phyloP scores from a whole-genome alignment of 2,888 invertebrate genomes.

The Hipparchia semele region DNA sequence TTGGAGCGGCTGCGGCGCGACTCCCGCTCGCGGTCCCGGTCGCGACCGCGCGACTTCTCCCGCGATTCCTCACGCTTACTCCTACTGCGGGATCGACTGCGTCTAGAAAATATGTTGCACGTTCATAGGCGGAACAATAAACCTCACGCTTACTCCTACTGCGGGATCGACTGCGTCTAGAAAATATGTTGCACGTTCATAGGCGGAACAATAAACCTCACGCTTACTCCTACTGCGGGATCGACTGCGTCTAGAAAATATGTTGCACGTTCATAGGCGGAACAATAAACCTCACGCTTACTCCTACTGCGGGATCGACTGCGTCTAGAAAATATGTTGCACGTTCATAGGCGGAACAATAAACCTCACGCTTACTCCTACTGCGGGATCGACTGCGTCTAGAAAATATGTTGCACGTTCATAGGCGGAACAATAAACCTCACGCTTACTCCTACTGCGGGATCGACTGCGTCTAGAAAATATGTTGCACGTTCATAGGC shows the following conservation, averaged over 20 bases:
- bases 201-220: constrained; percentile 38
- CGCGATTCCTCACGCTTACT: constrained; percentile 53
- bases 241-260: constrained; percentile 49
- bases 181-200: background rate
- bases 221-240: constrained; percentile 61
- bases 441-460: constrained; percentile 56
- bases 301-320: constrained; percentile 64
- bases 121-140: background rate
- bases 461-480: constrained; percentile 56
- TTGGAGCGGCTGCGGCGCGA: constrained; percentile 69
- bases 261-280: background rate
- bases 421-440: too few species aligned
- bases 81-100: constrained; percentile 64
- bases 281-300: constrained; percentile 47
- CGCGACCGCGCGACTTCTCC: constrained; percentile 52
- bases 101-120: constrained; percentile 39
- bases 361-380: constrained; percentile 48
- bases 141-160: constrained; percentile 53
- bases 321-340: constrained; percentile 41
- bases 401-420: background rate
- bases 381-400: constrained; percentile 65
- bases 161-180: constrained; percentile 61
- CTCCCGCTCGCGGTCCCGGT: constrained; percentile 59
- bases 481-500: background rate
- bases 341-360: background rate